Evolutionary conservation across 2,113 vertebrate species (phyloP), one percentile per base, ranked within the genome.

Genomic region (Scartelaos histophorus): DNA sequence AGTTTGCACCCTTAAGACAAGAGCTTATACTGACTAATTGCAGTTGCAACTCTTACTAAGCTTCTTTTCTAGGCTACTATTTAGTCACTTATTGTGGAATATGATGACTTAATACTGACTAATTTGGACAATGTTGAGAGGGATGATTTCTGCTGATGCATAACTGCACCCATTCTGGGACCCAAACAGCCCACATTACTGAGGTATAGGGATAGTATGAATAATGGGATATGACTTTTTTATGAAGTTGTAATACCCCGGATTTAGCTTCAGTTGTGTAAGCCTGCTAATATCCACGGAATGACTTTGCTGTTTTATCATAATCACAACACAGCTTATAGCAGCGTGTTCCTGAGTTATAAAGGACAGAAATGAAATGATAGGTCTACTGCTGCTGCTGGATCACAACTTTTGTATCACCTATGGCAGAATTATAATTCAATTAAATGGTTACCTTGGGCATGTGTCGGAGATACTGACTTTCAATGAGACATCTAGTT

Each of bases 271-370:
- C 19, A 62, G 60, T 47, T 62, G 38, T 66, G 43, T 56, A 19
- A 69, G 46, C 1, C 65, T 15, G 65, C 3, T 66, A 54, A 69
- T 67, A 69, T 69, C 56, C 22, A 69, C 2, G 22, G 29, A 49
- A 4, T 17, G 43, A 10, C 38, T 19, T 15, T 49, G 19, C 66
- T 29, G 56, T 56, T 21, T 47, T n/a, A 13, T 57, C 76, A 73
- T 38, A 7, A 69, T 34, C 75, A 60, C 9, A 53, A 21, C 56
- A 43, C 45, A 45, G 43, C 71, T 85, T 60, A 15, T 34, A 54
- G 80, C 85, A 81, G 77, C 65, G 71, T 66, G 76, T 81, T 86
- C 80, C 43, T 56, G 2, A 29, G 60, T 47, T 21, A 71, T 58
- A 16, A 29, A 35, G n/a, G 75, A 80, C 34, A 51, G 21, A 51